Conservation (phyloP, 2,113 vertebrate species). For the Bungarus multicinctus region DNA sequence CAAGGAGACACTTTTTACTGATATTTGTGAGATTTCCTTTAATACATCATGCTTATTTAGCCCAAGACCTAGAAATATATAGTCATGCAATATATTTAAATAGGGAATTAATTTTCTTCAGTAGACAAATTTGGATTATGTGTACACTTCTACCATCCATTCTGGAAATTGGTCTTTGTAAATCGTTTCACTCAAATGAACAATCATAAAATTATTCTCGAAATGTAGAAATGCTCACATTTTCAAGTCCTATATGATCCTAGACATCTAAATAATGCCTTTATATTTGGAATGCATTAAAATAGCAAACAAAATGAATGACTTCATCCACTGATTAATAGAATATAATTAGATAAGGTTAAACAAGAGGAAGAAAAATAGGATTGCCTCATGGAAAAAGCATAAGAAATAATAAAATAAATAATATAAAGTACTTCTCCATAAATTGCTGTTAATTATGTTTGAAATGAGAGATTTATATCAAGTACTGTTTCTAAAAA, state of each 20-base stretch:
- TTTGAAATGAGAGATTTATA: conserved; percentile 8
- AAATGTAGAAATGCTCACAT: background rate
- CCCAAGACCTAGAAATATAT: background rate
- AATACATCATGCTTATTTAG: background rate
- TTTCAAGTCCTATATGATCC: background rate
- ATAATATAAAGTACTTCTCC: background rate
- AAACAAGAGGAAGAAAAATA: background rate
- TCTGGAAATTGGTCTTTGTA: background rate
- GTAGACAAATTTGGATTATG: background rate
- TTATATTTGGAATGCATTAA: accelerated
- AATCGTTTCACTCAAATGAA: background rate
- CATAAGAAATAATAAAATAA: background rate
- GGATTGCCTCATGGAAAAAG: background rate
- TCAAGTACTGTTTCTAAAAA: conserved; percentile 18
- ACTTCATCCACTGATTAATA: background rate
- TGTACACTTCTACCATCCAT: background rate
- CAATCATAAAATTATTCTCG: background rate
- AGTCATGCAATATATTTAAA: background rate
- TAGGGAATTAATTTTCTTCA: background rate
- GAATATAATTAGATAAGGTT: background rate
- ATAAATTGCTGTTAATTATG: conserved; percentile 9
- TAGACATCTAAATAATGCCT: background rate
- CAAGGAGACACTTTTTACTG: background rate
- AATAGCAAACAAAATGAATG: background rate
- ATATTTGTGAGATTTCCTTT: background rate